A percentile compares a stretch with the other conserved stretches of the same genome.
phyloP scores from a whole-genome alignment of 1,140 invertebrate species.

The Dendroctonus ponderosae region DNA sequence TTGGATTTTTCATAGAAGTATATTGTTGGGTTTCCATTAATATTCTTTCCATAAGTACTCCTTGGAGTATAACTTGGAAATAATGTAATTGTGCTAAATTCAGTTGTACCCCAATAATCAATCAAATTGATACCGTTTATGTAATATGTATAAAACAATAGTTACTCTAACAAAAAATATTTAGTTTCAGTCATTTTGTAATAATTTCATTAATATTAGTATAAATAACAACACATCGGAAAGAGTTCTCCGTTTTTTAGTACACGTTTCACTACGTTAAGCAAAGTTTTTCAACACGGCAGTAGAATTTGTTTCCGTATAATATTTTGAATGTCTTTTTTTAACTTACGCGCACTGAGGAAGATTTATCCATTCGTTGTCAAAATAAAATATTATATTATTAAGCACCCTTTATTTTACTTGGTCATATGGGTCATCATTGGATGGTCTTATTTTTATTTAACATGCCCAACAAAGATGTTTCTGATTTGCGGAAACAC shows the following conservation, averaged over 20 bases:
- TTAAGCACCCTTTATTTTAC: constrained; percentile 40
- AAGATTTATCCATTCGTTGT: constrained; percentile 50
- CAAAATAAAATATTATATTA: constrained; percentile 48
- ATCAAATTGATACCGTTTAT: constrained; percentile 1
- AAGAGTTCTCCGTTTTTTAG: constrained; percentile 23
- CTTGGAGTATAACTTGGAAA: too few relatives aligned
- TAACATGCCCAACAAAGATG: too few relatives aligned
- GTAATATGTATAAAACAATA: constrained; percentile 1
- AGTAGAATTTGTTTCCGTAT: constrained; percentile 39
- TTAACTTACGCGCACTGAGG: constrained; percentile 37
- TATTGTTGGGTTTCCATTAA: too few relatives aligned
- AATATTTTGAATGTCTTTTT: constrained; percentile 21
- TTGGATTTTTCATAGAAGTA: too few relatives aligned
- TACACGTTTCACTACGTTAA: constrained; percentile 29
- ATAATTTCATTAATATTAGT: constrained; percentile 22
- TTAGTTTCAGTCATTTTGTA: constrained; percentile 26
- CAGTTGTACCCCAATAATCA: not conserved
- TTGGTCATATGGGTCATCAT: constrained; percentile 11
- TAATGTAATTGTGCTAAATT: too few relatives aligned
- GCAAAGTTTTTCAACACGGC: constrained; percentile 40
- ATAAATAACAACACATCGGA: constrained; percentile 30
- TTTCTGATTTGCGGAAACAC: too few relatives aligned
- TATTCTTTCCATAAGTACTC: too few relatives aligned
- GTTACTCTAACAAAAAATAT: constrained; percentile 17
- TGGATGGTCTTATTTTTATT: too few relatives aligned